Evolutionary conservation across 2,113 vertebrate genomes (phyloP), one percentile per base, ranked within the genome.

Genomic region (Hippocampus abdominalis): DNA sequence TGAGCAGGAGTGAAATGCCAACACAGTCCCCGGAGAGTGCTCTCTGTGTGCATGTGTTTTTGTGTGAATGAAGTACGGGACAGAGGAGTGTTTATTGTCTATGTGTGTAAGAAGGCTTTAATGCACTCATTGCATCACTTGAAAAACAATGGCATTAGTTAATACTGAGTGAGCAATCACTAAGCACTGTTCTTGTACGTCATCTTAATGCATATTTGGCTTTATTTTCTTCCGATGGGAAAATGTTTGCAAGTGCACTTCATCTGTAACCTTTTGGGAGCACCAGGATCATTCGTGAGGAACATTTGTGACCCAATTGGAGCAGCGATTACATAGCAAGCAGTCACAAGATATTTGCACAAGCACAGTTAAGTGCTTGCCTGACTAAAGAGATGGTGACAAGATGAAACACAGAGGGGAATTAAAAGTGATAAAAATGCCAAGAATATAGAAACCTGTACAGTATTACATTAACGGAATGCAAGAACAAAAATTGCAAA

Each of bases 1-100:
- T 82, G 81, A 88, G 84, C 80, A 73, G 84, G 49, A 80, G 74
- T 73, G 71, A 83, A 86, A 87, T 83, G 82, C 77, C 81, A 82
- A 65, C 79, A 73, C 80, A 76, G 69, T 86, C 82, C 83, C 79
- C 48, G 53, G 79, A 82, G 80, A 66, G 53, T 70, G 64, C 5
- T 63, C n/a, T 72, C 36, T 64, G 29, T 75, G 46, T 72, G 73
- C 53, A 16, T 64, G 54, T 67, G 15, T 70, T 40, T 73, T 68
- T 44, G 29, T 54, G 32, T 68, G 46, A 60, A 71, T 29, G 44
- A 44, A 46, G 49, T 27, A 13, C 40, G 66, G 48, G 46, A 49
- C 51, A 72, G 21, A 75, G 61, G 16, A 11, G 10, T 64, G 13
- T 46, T 64, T 46, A 64, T 64, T 72, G 67, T 2, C 27, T 60